These are phyloP conservation scores for Poeciliopsis turneri DNA, from an alignment of 2,797 vertebrate genomes.

Conservation along the genomic window DNA sequence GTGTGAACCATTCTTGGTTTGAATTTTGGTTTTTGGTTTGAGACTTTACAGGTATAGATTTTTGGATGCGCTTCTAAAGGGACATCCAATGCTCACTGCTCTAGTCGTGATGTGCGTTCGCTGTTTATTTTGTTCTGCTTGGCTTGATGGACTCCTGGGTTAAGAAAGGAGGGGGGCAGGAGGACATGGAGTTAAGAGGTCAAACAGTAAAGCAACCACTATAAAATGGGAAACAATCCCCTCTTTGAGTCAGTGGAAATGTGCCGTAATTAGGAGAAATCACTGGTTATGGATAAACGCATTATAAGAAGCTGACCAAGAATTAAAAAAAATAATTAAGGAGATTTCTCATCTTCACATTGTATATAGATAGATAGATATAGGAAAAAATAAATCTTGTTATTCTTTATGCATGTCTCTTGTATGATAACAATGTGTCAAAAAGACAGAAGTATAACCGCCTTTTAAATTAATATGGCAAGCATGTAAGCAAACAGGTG, in stretches of 20 bases:
- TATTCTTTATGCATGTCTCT: background rate
- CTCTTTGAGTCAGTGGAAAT: slow-evolving; percentile 28
- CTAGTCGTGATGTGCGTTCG: slow-evolving; percentile 44
- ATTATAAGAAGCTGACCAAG: background rate
- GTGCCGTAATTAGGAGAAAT: background rate
- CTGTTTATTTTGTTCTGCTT: slow-evolving; percentile 68
- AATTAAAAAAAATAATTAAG: background rate
- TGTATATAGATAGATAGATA: background rate
- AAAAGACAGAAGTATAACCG: background rate
- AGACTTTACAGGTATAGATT: background rate
- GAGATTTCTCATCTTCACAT: background rate
- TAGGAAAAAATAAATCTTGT: background rate
- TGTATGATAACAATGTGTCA: background rate
- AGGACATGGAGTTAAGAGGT: slow-evolving; percentile 52
- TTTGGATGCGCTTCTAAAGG: slow-evolving; percentile 30
- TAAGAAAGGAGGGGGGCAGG: background rate
- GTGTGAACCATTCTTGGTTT: background rate
- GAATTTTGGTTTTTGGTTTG: slow-evolving; percentile 3
- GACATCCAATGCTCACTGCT: slow-evolving; percentile 34
- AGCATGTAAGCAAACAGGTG: slow-evolving; percentile 9
- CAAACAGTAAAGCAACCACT: slow-evolving; percentile 43
- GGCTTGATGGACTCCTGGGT: slow-evolving; percentile 36
- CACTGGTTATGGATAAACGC: background rate
- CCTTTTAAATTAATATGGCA: slow-evolving; percentile 8
- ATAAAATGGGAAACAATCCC: slow-evolving; percentile 27